These are phyloP conservation scores for Xenops minutus DNA, from an alignment of 2,797 vertebrate species.

Conservation along the genomic window DNA sequence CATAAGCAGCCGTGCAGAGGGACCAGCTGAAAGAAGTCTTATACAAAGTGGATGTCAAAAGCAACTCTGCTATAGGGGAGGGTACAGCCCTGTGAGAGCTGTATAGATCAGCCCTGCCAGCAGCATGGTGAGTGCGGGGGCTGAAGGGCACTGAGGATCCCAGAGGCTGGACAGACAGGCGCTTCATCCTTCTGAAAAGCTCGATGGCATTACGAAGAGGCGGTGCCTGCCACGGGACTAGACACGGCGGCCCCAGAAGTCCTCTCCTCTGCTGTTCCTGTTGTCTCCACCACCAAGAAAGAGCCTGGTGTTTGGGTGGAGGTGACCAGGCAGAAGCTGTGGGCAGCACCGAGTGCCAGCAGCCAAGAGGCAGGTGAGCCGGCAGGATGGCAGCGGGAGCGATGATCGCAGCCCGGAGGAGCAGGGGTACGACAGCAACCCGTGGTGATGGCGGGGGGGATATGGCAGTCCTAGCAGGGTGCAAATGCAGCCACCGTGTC, in stretches of 20 bases:
- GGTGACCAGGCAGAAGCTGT: neutral
- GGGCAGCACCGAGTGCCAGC: neutral
- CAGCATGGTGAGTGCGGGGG: rapidly evolving
- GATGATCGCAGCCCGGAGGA: neutral
- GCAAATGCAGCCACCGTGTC: neutral
- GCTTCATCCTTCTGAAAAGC: neutral
- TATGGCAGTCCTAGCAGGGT: rapidly evolving
- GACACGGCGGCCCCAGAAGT: neutral
- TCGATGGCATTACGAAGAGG: neutral
- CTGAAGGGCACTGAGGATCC: neutral
- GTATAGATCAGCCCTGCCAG: neutral
- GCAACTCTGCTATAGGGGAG: neutral
- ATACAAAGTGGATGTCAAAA: neutral
- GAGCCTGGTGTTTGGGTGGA: neutral
- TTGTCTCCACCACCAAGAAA: neutral
- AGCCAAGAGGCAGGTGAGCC: neutral
- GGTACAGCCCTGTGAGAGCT: neutral
- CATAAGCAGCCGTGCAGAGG: neutral
- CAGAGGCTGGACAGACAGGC: neutral
- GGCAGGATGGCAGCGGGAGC: neutral
- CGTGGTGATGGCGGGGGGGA: rapidly evolving
- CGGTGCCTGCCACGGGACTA: neutral
- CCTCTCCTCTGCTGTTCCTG: neutral
- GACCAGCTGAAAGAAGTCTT: neutral
- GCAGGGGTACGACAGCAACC: neutral